Evolutionary conservation across 2,797 vertebrate species (phyloP).

Genomic region (Gymnopithys bicolor): DNA sequence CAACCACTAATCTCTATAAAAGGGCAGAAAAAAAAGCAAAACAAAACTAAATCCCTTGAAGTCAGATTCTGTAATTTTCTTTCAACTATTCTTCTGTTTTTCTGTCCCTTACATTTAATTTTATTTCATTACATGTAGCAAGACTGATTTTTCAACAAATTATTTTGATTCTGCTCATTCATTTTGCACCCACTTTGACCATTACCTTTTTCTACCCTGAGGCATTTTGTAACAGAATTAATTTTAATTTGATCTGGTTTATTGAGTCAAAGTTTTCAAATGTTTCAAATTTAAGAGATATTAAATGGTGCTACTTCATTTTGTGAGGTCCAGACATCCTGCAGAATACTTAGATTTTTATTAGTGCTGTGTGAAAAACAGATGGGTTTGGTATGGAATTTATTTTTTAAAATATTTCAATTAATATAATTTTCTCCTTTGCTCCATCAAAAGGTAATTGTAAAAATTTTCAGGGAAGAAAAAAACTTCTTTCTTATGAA

Average conservation of each 20-base stretch:
- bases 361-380: not conserved
- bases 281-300: not conserved
- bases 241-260: not conserved
- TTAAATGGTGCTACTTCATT: not conserved
- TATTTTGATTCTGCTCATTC: not conserved
- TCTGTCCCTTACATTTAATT: not conserved
- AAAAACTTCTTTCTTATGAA: not conserved
- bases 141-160: not conserved
- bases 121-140: conserved; percentile 3
- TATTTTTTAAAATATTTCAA: not conserved
- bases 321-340: not conserved
- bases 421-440: not conserved
- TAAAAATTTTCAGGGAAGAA: not conserved
- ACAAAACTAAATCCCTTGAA: not conserved
- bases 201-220: not conserved
- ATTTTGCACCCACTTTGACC: not conserved
- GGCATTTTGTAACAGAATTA: not conserved
- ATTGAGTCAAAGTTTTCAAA: not conserved
- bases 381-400: not conserved
- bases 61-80: not conserved
- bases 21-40: not conserved
- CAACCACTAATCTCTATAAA: not conserved
- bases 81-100: not conserved
- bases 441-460: not conserved
- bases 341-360: not conserved